Evolutionary conservation across 2,113 vertebrate genomes (phyloP), one percentile per base, ranked within the genome.

Genomic region (Tyto alba): DNA sequence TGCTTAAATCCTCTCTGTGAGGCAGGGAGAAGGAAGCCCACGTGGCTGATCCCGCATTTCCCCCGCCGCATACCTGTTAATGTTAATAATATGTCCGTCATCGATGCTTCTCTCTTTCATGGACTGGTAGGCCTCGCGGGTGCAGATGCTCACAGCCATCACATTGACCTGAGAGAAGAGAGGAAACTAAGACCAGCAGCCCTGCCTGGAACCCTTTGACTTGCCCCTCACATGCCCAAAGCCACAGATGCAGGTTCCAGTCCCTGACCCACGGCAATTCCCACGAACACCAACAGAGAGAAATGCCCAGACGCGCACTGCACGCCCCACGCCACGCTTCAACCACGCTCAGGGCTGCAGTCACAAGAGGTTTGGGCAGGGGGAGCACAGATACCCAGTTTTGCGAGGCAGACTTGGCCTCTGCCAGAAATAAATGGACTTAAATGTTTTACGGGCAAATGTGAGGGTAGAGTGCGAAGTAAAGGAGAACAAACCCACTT

Each of bases 71-170:
- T 91, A 99, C 99, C 99, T 99, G 98, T 99, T 99, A 96, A 99
- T 99, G 95, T 99, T 99, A 96, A 99, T 99, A 77, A 99, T 99
- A 88, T 99, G 99, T 32, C 99, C 99, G 3, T 99, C 99, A 1
- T 99, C 99, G 17, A 99, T 98, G 40, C 98, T 98, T 38, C 99
- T 98, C 97, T 99, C 99, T 94, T 98, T 99, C 99, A 99, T 99
- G 66, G 99, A 99, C 97, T 98, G 99, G 96, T 99, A 99, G 13
- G 99, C 99, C 96, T 99, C 99, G 5, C 99, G 98, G 2, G 99
- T 99, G 80, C 99, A 99, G 98, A 99, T 99, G 90, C 99, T 99
- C 94, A 99, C 97, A 23, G 99, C 99, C 86, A 99, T 98, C 73
- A 99, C 98, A 1, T 99, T 99, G 86, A 99, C 99, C 99, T 99